phyloP scores from a whole-genome alignment of 2,888 invertebrate species.

The Keiferia lycopersicella region DNA sequence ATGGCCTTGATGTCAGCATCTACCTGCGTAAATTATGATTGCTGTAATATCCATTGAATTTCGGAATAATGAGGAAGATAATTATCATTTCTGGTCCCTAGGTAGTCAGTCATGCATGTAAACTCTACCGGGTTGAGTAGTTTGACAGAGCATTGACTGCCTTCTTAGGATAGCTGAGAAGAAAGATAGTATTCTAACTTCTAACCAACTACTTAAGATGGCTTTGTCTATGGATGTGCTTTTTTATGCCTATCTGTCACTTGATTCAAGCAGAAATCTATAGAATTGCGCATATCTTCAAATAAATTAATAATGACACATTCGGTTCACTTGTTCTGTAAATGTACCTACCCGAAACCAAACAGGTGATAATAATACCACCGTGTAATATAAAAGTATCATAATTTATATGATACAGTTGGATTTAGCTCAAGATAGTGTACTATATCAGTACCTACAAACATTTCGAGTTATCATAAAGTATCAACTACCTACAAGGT shows the following conservation, averaged over 20 bases:
- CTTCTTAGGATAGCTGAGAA: not conserved
- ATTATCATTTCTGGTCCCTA: not conserved
- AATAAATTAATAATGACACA: not conserved
- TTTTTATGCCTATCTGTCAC: too few relatives aligned
- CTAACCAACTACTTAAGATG: too few relatives aligned
- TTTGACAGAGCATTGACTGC: not conserved
- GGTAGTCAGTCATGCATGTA: not conserved
- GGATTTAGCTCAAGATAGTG: constrained; percentile 5
- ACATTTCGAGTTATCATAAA: constrained; percentile 4
- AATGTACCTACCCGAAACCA: not conserved
- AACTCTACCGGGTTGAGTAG: not conserved
- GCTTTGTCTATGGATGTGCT: too few relatives aligned
- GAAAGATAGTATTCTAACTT: too few relatives aligned
- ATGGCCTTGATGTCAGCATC: constrained; percentile 12
- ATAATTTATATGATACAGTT: not conserved
- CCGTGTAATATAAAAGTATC: not conserved
- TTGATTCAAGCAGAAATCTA: too few relatives aligned
- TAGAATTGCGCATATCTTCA: not conserved
- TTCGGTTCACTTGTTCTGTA: not conserved
- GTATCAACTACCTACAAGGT: not conserved
- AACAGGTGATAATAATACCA: not conserved
- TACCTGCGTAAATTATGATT: not conserved
- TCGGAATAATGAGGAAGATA: not conserved
- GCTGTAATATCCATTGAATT: not conserved
- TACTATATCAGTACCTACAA: not conserved